A percentile compares a stretch with the other conserved stretches of the same genome.
Evolutionary conservation across 2,113 vertebrate genomes (phyloP).

Genomic region (Holacanthus passer): DNA sequence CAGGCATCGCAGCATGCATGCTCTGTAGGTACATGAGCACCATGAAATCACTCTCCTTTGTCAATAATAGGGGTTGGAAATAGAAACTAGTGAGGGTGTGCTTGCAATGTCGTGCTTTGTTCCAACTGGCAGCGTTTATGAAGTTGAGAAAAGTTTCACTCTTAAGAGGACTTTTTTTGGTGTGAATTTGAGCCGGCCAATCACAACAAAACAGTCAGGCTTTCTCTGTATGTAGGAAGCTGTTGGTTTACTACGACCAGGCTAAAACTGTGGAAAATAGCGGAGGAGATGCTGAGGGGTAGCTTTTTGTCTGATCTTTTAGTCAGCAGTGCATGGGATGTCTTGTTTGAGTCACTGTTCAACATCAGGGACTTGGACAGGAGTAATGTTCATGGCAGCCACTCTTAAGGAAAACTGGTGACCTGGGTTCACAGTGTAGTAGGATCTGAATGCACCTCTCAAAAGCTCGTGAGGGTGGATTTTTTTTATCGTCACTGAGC

Average conservation of each 20-base stretch:
- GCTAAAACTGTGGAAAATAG: slow-evolving; percentile 17
- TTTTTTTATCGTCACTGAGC: background rate
- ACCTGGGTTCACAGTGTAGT: slow-evolving; percentile 8
- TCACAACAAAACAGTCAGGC: slow-evolving; percentile 37
- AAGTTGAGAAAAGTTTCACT: slow-evolving; percentile 27
- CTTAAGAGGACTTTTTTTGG: background rate
- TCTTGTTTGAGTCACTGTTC: slow-evolving; percentile 24
- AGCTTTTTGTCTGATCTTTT: slow-evolving; percentile 3
- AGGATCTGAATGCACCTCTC: background rate
- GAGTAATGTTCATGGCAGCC: background rate
- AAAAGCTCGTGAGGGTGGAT: background rate
- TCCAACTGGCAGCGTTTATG: slow-evolving; percentile 30
- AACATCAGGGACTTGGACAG: slow-evolving; percentile 6
- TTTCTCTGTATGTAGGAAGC: slow-evolving; percentile 29
- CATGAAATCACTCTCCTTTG: background rate
- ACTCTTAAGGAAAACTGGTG: background rate
- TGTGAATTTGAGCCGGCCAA: slow-evolving; percentile 14
- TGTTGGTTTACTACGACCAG: slow-evolving; percentile 27
- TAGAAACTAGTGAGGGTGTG: background rate
- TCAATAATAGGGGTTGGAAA: background rate
- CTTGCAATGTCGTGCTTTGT: slow-evolving; percentile 19
- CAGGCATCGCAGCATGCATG: background rate
- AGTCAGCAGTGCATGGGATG: background rate
- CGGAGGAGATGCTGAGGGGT: slow-evolving; percentile 14
- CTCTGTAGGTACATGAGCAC: slow-evolving; percentile 12